Conservation (phyloP, 2,888 invertebrate species). For the Hirtodrosophila alboralis region DNA sequence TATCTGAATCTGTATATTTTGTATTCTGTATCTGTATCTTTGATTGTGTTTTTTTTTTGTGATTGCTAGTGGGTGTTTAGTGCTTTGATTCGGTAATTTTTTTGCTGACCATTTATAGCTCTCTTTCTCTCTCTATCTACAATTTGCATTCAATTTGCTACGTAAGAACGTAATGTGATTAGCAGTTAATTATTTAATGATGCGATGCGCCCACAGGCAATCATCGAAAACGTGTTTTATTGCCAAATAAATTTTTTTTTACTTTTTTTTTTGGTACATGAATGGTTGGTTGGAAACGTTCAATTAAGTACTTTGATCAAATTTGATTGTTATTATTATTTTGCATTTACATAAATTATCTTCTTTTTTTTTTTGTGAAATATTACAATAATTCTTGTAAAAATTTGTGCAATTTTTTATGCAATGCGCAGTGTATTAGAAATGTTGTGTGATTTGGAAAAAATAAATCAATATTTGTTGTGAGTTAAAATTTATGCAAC, state of each 20-base stretch:
- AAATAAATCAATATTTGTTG: too few species aligned
- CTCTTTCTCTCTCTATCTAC: constrained; percentile 5
- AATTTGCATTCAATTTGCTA: constrained; percentile 40
- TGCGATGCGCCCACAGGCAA: constrained; percentile 25
- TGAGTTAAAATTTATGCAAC: too few species aligned
- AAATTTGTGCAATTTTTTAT: too few species aligned
- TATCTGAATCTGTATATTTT: constrained; percentile 7
- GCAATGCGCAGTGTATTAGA: too few species aligned
- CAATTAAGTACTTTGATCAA: too few species aligned
- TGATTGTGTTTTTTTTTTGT: background rate
- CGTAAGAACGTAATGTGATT: constrained; percentile 29
- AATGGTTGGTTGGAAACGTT: too few species aligned
- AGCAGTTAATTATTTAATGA: constrained; percentile 55
- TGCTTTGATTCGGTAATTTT: constrained; percentile 42
- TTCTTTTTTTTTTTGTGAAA: too few species aligned
- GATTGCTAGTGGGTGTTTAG: constrained; percentile 22
- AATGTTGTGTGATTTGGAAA: too few species aligned
- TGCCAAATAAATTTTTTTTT: constrained; percentile 3
- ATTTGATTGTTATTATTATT: too few species aligned
- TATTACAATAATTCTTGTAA: too few species aligned
- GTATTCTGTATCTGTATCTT: background rate
- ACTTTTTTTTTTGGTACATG: background rate
- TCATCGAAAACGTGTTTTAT: constrained; percentile 4
- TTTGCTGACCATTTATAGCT: constrained; percentile 41
- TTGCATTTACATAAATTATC: too few species aligned